A percentile compares a stretch with the other conserved stretches of the same genome.
Evolutionary conservation across 2,113 vertebrate species (phyloP).

Genomic region (Ceyx cyanopectus): DNA sequence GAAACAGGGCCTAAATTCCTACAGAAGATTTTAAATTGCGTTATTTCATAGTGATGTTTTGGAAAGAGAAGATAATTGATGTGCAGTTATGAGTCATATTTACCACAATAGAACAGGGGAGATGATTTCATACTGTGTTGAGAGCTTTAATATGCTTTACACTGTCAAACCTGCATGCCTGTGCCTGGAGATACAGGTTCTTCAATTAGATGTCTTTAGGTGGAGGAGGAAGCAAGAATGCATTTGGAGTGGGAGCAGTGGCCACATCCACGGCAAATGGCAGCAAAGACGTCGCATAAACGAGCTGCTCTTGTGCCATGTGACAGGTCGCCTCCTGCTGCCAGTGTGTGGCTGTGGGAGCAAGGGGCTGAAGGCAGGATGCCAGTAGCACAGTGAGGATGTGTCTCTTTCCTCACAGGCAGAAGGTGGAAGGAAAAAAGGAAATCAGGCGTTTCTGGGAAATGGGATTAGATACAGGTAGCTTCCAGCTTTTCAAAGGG

Average conservation of each 20-base stretch:
- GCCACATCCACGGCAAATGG: conserved; percentile 13
- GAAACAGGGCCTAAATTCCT: conserved; percentile 4
- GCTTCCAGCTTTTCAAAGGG: not conserved
- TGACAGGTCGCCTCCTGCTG: not conserved
- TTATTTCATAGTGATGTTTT: conserved; percentile 11
- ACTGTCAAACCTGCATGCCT: not conserved
- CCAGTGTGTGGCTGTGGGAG: not conserved
- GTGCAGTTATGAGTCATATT: conserved; percentile 49
- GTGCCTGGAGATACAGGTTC: conserved; percentile 14
- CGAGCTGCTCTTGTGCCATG: not conserved
- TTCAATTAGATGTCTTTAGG: not conserved
- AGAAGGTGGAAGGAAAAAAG: not conserved
- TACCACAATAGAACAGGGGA: conserved; percentile 4
- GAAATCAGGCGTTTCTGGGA: not conserved
- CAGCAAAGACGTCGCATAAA: not conserved
- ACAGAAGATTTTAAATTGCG: conserved; percentile 36
- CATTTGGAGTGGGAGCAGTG: not conserved
- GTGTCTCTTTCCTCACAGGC: not conserved
- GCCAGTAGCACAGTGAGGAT: not conserved
- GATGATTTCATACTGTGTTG: not conserved
- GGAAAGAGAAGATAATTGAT: conserved; percentile 45
- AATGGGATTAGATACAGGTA: not conserved
- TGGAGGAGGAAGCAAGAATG: not conserved
- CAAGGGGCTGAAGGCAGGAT: not conserved
- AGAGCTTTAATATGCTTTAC: not conserved